phyloP scores from a whole-genome alignment of 2,888 invertebrate genomes.

The Ceramica pisi region DNA sequence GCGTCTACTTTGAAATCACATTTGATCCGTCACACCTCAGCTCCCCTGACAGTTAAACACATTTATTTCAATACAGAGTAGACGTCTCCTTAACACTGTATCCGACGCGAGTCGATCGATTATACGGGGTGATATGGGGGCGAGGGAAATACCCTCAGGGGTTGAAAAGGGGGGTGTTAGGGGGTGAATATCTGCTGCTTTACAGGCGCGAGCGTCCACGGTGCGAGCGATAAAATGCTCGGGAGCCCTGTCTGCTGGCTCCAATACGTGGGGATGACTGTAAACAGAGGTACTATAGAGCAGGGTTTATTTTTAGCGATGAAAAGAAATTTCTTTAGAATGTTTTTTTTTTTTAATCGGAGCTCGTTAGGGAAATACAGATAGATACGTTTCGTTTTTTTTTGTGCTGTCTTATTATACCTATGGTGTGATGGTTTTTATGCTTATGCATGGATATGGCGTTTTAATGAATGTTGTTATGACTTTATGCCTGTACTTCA shows the following conservation, averaged over 20 bases:
- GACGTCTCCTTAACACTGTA: conserved; percentile 67
- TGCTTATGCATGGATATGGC: not conserved
- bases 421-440: not conserved
- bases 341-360: conserved; percentile 26
- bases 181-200: conserved; percentile 73
- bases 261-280: conserved; percentile 45
- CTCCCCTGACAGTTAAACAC: conserved; percentile 31
- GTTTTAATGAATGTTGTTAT: not conserved
- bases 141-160: conserved; percentile 69
- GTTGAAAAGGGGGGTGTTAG: conserved; percentile 54
- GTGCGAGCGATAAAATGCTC: conserved; percentile 72
- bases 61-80: conserved; percentile 57
- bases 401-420: conserved; percentile 1
- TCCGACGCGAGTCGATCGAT: conserved; percentile 78
- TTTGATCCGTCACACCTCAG: conserved; percentile 32
- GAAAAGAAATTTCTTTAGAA: conserved; percentile 31
- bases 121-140: conserved; percentile 73
- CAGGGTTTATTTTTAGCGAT: conserved; percentile 28
- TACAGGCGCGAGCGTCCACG: conserved; percentile 75
- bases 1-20: conserved; percentile 34
- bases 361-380: conserved; percentile 13
- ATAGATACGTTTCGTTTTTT: not conserved
- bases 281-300: conserved; percentile 28
- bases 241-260: conserved; percentile 48
- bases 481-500: no score